Base-by-base conservation (phyloP, 2,888 invertebrate genomes). In the Drepana falcataria region DNA sequence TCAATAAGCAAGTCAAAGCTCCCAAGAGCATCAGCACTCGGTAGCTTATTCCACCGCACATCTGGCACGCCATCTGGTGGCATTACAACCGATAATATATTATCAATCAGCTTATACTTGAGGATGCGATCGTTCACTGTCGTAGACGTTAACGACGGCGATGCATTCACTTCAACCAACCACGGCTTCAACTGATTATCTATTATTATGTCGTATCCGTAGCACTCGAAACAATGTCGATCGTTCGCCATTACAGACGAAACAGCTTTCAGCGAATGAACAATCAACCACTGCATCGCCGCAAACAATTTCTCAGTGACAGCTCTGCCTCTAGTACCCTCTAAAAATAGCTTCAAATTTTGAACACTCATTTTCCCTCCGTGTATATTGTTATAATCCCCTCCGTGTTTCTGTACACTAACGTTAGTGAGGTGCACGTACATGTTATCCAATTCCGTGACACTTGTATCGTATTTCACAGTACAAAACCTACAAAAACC, bases 401-500 rank as follows among this genome's bases (percentile, higher is more conserved):
- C 96, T 64, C 98, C 98, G 77, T 98, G 97, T 83, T 98, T 98
- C 85, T 99, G 99, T n/a, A 99, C 97, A 57, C 98, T 98, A 3
- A 98, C 98, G 80, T 99, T 99, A 7, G 98, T 98, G 54, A 98
- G 92, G 91, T 98, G 98, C 54, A 98, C 96, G 75, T 97, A 98
- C 94, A 97, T 96, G 80, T 96, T 98, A 82, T 97, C 97, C 67
- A 96, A 86, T 81, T 96, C 96, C 48, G 95, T 95, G 48, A 95
- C 95, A 80, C 95, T 96, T 2, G 95, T 96, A 77, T 97, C 97
- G 77, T 98, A 98, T 81, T 98, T 98, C 52, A 98, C 97, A 0
- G 98, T 98, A 73, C 98, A 99, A 88, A 99, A 99, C 56, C 98
- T 94, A 82, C 98, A 98, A 87, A 99, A 99, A 5, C 98, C 98